Percentiles rank a stretch among this genome's conserved stretches.
These are phyloP conservation scores for Siphamia tubifer DNA, from an alignment of 2,113 vertebrate genomes.

Conservation along the genomic window DNA sequence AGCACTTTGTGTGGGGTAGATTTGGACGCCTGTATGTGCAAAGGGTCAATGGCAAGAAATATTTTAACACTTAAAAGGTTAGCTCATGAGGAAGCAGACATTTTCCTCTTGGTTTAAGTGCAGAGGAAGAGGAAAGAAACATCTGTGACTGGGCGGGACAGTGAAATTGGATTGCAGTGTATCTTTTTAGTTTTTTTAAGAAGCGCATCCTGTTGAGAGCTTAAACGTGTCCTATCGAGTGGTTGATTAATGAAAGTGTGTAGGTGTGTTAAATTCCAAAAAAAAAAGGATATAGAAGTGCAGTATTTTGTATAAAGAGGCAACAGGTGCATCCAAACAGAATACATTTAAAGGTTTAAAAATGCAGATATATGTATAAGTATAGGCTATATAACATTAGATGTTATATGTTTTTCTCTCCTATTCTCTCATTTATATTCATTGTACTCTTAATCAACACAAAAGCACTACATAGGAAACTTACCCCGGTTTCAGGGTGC, in stretches of 20 bases:
- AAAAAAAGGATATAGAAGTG: too few relatives aligned
- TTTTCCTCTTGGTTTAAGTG: slow-evolving; percentile 22
- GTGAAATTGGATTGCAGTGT: slow-evolving; percentile 36
- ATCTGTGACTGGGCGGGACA: slow-evolving; percentile 29
- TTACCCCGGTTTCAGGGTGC: slow-evolving; percentile 96
- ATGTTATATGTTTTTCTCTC: neutral
- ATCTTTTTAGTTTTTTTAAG: slow-evolving; percentile 34
- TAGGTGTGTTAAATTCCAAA: neutral
- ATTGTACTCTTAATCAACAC: neutral
- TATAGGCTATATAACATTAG: neutral
- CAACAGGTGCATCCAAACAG: neutral
- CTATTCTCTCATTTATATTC: neutral
- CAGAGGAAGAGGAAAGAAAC: neutral
- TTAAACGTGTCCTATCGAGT: neutral
- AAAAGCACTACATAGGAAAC: slow-evolving; percentile 41
- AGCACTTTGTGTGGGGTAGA: slow-evolving; percentile 59
- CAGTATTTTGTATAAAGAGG: too few relatives aligned
- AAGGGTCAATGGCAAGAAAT: slow-evolving; percentile 46
- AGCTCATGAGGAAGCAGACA: slow-evolving; percentile 2
- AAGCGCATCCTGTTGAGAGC: slow-evolving; percentile 30
- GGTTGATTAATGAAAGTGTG: neutral
- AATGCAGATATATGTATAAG: neutral
- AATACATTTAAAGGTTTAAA: neutral
- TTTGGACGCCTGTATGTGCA: slow-evolving; percentile 29
- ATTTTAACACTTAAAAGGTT: slow-evolving; percentile 29